These are phyloP conservation scores for Drosophila lacicola DNA, from an alignment of 2,888 invertebrate genomes.

Conservation along the genomic window DNA sequence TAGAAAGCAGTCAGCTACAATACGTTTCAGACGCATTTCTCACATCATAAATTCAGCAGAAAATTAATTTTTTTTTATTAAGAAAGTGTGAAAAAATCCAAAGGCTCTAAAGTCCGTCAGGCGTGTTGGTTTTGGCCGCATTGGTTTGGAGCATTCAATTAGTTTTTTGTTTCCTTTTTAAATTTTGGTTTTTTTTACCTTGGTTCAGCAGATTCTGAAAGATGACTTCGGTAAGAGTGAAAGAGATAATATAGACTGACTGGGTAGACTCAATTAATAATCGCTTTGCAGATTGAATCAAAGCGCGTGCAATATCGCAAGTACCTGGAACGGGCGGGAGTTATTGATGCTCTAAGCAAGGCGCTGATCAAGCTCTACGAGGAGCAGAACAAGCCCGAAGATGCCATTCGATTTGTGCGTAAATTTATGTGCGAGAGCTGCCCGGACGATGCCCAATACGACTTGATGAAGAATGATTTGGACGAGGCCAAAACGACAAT, in stretches of 20 bases:
- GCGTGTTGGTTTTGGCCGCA: slow-evolving; percentile 20
- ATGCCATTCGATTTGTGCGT: slow-evolving; percentile 84
- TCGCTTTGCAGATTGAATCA: slow-evolving; percentile 81
- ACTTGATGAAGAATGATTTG: slow-evolving; percentile 82
- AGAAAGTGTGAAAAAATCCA: slow-evolving; percentile 43
- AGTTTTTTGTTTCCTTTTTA: slow-evolving; percentile 40
- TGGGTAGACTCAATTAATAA: neutral
- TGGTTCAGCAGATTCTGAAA: slow-evolving; percentile 23
- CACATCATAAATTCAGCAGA: slow-evolving; percentile 52
- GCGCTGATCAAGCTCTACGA: slow-evolving; percentile 84
- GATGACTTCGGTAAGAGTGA: slow-evolving; percentile 82
- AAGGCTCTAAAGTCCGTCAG: slow-evolving; percentile 24
- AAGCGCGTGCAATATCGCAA: slow-evolving; percentile 85
- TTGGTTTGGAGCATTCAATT: slow-evolving; percentile 24
- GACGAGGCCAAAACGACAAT: slow-evolving; percentile 81
- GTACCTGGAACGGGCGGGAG: slow-evolving; percentile 84
- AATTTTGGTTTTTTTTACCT: slow-evolving; percentile 44
- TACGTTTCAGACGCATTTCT: slow-evolving; percentile 73
- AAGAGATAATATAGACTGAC: too few relatives aligned
- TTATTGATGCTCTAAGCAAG: slow-evolving; percentile 84
- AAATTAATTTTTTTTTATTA: slow-evolving; percentile 48
- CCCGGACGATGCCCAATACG: slow-evolving; percentile 83
- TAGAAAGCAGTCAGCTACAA: slow-evolving; percentile 73
- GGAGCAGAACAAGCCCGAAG: slow-evolving; percentile 84
- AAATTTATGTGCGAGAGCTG: slow-evolving; percentile 84